phyloP scores from a whole-genome alignment of 2,888 invertebrate genomes.

The Phlogophora meticulosa region DNA sequence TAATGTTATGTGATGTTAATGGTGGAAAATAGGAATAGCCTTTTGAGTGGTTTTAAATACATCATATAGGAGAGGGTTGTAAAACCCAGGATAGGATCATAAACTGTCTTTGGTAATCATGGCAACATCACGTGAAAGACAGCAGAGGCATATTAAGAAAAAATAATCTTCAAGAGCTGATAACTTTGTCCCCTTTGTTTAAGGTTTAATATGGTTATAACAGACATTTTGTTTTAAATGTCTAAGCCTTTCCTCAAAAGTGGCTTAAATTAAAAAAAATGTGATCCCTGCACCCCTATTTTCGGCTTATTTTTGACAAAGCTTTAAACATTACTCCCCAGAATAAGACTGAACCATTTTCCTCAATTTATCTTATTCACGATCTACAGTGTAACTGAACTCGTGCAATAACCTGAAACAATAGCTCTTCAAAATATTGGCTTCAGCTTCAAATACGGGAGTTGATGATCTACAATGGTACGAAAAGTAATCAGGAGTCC shows the following conservation, averaged over 20 bases:
- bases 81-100: background rate
- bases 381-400: conserved; percentile 36
- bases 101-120: background rate
- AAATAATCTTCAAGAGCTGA: background rate
- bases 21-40: conserved; percentile 18
- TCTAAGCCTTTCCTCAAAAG: conserved; percentile 15
- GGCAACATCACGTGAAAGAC: conserved; percentile 4
- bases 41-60: conserved; percentile 1
- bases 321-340: conserved; percentile 37
- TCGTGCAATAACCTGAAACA: conserved; percentile 55
- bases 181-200: conserved; percentile 15
- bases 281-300: conserved; percentile 45
- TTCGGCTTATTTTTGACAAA: conserved; percentile 52
- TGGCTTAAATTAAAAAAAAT: conserved; percentile 38
- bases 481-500: conserved; percentile 70
- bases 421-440: conserved; percentile 59
- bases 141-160: background rate
- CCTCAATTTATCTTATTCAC: conserved; percentile 61
- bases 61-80: background rate
- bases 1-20: conserved; percentile 16
- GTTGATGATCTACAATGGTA: conserved; percentile 59
- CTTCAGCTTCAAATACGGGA: conserved; percentile 44
- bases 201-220: conserved; percentile 17
- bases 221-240: conserved; percentile 9
- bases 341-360: conserved; percentile 50